phyloP scores from a whole-genome alignment of 2,797 vertebrate genomes.

The Petrocephalus sullivani region DNA sequence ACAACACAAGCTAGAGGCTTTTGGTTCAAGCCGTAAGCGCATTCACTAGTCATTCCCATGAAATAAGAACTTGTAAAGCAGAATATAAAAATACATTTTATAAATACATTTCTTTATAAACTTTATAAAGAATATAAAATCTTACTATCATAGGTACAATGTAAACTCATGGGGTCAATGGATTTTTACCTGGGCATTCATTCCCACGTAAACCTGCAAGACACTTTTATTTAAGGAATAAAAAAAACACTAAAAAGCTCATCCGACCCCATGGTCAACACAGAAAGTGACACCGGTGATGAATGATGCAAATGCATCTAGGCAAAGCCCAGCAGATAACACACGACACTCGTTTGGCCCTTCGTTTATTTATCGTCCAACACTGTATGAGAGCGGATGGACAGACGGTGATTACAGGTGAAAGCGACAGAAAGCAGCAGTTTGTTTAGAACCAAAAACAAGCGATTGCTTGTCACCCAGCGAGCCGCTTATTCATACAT shows the following conservation, averaged over 20 bases:
- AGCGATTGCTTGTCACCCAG: background rate
- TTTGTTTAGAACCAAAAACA: background rate
- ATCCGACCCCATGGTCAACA: background rate
- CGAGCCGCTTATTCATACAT: background rate
- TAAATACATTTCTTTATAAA: no score
- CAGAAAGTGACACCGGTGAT: background rate
- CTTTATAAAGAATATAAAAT: background rate
- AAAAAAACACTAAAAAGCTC: background rate
- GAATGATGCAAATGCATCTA: background rate
- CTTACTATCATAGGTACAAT: background rate
- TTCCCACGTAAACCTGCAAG: background rate
- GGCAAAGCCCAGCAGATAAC: background rate
- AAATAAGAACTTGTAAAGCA: background rate
- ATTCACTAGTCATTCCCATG: background rate
- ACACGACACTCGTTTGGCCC: conserved; percentile 2
- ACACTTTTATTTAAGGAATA: background rate
- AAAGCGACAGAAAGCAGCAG: conserved; percentile 9
- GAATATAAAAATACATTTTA: no score
- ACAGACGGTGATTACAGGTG: conserved; percentile 28
- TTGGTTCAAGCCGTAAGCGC: background rate
- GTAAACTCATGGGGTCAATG: background rate
- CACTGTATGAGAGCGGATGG: conserved; percentile 30
- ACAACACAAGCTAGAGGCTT: background rate
- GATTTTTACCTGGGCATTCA: background rate
- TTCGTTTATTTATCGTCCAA: conserved; percentile 33